Base-by-base conservation (phyloP, 2,113 vertebrate species). In the Pithys albifrons region DNA sequence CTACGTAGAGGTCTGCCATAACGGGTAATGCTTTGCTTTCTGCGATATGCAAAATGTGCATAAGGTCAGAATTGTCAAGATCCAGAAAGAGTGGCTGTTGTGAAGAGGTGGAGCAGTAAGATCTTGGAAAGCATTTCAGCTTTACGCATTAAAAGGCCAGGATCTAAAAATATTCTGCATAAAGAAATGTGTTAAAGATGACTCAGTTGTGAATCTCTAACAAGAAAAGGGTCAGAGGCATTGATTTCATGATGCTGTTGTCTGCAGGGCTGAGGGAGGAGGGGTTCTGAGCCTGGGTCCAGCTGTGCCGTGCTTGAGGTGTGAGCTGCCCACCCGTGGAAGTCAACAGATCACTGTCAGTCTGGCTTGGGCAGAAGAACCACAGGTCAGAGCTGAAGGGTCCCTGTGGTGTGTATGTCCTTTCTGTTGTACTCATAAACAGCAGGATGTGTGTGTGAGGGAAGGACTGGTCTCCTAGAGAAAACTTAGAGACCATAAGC, bases 391-490 rank as follows among this genome's bases (percentile, higher is more conserved):
- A 83, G 55, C 12, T 45, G 54, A 37, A 28, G 29, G 2, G 7
- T 77, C n/a, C 41, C 45, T 2, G 6, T 49, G 54, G n/a, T 33
- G 28, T 16, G 5, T 35, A 5, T 27, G 22, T 37, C 15, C 18
- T 46, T 80, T 93, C 45, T 92, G 33, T 41, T 45, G 24, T 61
- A 48, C 27, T 79, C 25, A 14, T 31, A 39, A 83, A n/a, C 12
- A 29, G 35, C 18, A 6, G 0, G 0, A 9, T 4, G 0, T 85
- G n/a, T 65, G 62, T 62, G 7, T 71, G 79, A 37, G 39, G 15
- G 27, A 81, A 83, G 20, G 14, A 35, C 28, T 43, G 39, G 23
- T 88, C 22, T 45, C 59, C 41, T 72, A 23, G 16, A 49, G 81
- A 49, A 89, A 69, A 17, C 27, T 52, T 67, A 29, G 22, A 65